A percentile compares a stretch with the other conserved stretches of the same genome.
These are phyloP conservation scores for Agriopis leucophaearia DNA, from an alignment of 2,888 invertebrate genomes.

Conservation along the genomic window DNA sequence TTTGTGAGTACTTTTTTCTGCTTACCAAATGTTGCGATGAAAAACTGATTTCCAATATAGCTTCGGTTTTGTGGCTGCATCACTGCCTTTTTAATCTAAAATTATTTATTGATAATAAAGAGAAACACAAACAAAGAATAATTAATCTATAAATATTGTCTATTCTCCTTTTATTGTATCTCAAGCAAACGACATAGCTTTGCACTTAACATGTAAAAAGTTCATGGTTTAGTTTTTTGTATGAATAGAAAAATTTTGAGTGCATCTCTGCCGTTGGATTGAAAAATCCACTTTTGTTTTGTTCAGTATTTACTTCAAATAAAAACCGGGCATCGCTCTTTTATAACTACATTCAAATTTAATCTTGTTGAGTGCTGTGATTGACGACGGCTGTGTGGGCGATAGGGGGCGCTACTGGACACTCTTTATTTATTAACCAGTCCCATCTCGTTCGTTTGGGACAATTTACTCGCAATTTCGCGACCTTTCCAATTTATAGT, in stretches of 20 bases:
- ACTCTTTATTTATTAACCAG: conserved; percentile 44
- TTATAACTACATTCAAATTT: conserved; percentile 74
- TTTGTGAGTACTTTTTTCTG: conserved; percentile 36
- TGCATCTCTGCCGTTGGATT: not conserved
- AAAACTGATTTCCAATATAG: conserved; percentile 33
- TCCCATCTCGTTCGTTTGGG: conserved; percentile 47
- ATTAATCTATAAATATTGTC: not conserved
- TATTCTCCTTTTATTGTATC: not conserved
- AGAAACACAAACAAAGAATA: no score
- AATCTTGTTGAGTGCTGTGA: conserved; percentile 75
- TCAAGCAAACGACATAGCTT: not conserved
- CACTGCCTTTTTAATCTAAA: not conserved
- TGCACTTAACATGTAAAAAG: not conserved
- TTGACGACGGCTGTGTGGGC: conserved; percentile 60
- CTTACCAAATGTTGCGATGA: conserved; percentile 28
- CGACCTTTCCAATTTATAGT: conserved; percentile 22
- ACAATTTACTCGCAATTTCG: conserved; percentile 35
- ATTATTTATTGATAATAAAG: no score
- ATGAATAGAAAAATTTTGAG: conserved; percentile 4
- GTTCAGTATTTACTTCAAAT: conserved; percentile 30
- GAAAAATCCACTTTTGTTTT: conserved; percentile 8
- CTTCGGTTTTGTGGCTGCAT: conserved; percentile 12
- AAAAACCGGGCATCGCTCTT: conserved; percentile 53
- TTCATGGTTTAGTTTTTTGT: not conserved
- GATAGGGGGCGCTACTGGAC: conserved; percentile 37